Evolutionary conservation across 1,140 invertebrate genomes (phyloP).

Genomic region (Cryptotermes secundus): DNA sequence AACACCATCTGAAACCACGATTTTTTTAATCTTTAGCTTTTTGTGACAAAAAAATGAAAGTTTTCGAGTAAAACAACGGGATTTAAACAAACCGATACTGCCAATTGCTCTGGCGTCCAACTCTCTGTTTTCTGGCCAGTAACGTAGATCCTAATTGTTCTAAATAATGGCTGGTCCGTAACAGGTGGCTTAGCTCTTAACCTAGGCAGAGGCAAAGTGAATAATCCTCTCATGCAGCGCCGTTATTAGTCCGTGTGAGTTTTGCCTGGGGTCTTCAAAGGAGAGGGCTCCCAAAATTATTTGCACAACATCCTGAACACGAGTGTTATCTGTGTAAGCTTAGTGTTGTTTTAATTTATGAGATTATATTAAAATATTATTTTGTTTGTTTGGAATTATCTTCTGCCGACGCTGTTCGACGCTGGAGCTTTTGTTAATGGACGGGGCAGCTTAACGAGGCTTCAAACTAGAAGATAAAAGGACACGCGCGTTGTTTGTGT

Average conservation of each 20-base stretch:
- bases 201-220: background rate
- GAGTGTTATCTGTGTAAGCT: background rate
- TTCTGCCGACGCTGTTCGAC: background rate
- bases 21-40: too few species aligned
- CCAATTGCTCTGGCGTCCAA: background rate
- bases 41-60: too few species aligned
- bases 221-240: background rate
- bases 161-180: background rate
- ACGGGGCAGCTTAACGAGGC: background rate
- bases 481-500: background rate
- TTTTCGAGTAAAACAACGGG: background rate
- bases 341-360: constrained; percentile 18
- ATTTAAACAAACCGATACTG: background rate
- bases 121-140: background rate
- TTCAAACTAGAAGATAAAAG: constrained; percentile 14
- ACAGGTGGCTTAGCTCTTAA: constrained; percentile 18
- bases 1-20: too few species aligned
- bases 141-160: background rate
- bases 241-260: background rate
- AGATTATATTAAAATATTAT: constrained; percentile 21
- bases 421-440: constrained; percentile 8
- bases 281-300: background rate
- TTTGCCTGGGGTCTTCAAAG: background rate
- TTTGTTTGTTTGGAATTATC: constrained; percentile 20
- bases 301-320: background rate